Evolutionary conservation across 2,888 invertebrate genomes (phyloP).

Genomic region (Tenodera sinensis): DNA sequence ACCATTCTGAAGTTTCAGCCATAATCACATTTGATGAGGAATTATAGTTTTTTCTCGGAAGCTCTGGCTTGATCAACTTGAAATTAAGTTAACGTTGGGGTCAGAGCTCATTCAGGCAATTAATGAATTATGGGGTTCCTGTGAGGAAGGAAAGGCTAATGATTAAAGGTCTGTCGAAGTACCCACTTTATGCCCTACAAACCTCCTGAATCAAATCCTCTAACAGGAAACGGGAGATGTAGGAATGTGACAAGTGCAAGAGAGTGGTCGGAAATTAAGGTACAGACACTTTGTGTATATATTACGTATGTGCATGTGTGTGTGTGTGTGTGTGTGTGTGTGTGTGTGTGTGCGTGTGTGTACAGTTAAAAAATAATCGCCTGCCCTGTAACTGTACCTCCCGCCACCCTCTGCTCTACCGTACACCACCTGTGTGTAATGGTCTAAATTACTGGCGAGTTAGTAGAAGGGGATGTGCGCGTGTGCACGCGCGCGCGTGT

Average conservation of each 20-base stretch:
- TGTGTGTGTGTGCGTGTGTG: constrained; percentile 15
- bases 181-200: constrained; percentile 24
- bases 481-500: neutral
- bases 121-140: neutral
- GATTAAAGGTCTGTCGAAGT: constrained; percentile 8
- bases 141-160: neutral
- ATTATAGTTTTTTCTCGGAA: too few relatives aligned
- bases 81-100: neutral
- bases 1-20: too few relatives aligned
- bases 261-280: neutral
- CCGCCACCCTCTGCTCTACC: neutral
- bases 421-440: constrained; percentile 29
- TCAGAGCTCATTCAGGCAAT: neutral
- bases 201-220: constrained; percentile 21
- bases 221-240: neutral
- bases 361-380: constrained; percentile 31
- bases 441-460: constrained; percentile 29
- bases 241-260: neutral
- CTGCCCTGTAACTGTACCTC: neutral
- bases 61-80: neutral
- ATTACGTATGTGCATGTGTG: neutral
- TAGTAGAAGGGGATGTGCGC: constrained; percentile 14
- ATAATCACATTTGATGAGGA: too few relatives aligned
- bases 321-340: neutral
- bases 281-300: neutral